A percentile compares a stretch with the other conserved stretches of the same genome.
Evolutionary conservation across 2,888 invertebrate genomes (phyloP).

Genomic region (Amphipoea oculea): DNA sequence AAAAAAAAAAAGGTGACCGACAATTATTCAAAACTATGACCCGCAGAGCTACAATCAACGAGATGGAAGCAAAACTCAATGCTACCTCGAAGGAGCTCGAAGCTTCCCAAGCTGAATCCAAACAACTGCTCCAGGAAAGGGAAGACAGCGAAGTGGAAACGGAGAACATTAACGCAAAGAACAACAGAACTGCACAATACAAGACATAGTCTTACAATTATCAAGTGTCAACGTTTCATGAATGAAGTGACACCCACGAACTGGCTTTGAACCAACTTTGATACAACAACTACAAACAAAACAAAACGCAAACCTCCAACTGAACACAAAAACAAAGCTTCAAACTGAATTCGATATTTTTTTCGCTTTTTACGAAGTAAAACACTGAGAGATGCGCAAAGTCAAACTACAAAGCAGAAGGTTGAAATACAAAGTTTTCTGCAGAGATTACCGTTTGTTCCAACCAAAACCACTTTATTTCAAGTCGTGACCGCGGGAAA

Average conservation of each 20-base stretch:
- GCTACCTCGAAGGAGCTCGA: not conserved
- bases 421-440: not conserved
- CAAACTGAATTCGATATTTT: not conserved
- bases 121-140: not conserved
- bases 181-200: not conserved
- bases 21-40: not conserved
- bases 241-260: not conserved
- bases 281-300: too few species aligned
- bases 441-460: not conserved
- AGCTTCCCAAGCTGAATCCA: not conserved
- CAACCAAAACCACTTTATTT: slow-evolving; percentile 6
- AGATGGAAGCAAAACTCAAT: not conserved
- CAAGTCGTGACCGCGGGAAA: slow-evolving; percentile 6
- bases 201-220: not conserved
- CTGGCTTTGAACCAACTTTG: not conserved
- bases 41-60: not conserved
- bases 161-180: not conserved
- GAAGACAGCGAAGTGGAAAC: not conserved
- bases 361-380: not conserved
- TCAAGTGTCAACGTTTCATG: not conserved
- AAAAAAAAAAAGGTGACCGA: too few species aligned
- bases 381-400: not conserved
- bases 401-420: not conserved
- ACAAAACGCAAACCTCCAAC: too few species aligned
- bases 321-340: too few species aligned